phyloP scores from a whole-genome alignment of 2,888 invertebrate species.

The Caenorhabditis sinica region DNA sequence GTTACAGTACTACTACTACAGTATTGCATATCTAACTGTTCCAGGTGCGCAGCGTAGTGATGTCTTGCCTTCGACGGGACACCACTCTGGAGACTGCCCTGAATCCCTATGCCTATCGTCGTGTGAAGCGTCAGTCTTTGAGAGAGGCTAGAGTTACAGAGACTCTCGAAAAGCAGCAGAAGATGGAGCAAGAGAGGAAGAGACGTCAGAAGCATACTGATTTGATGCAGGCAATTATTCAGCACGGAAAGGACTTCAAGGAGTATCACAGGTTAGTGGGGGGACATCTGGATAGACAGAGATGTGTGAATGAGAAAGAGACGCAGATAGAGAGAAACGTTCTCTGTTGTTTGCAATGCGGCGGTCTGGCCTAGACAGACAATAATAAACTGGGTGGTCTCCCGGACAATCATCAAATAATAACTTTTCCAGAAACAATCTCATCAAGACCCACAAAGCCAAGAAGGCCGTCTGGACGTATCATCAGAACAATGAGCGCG shows the following conservation, averaged over 20 bases:
- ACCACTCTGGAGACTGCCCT: slow-evolving; percentile 97
- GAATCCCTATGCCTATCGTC: slow-evolving; percentile 97
- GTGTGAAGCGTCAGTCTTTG: slow-evolving; percentile 96
- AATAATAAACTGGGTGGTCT: too few species aligned
- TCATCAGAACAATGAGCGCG: slow-evolving; percentile 98
- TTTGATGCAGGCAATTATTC: slow-evolving; percentile 95
- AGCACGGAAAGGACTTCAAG: slow-evolving; percentile 98
- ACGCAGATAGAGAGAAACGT: too few species aligned
- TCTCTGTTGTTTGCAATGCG: too few species aligned
- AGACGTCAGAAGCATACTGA: slow-evolving; percentile 98
- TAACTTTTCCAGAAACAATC: slow-evolving; percentile 87
- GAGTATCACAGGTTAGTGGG: slow-evolving; percentile 93
- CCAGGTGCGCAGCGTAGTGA: slow-evolving; percentile 85
- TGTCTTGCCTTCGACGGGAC: slow-evolving; percentile 91
- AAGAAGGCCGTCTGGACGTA: slow-evolving; percentile 97
- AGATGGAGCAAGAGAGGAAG: slow-evolving; percentile 95
- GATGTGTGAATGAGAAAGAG: too few species aligned
- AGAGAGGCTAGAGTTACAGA: slow-evolving; percentile 98
- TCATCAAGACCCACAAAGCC: slow-evolving; percentile 91
- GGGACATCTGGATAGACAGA: too few species aligned
- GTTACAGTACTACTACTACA: background rate
- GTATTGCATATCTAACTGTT: slow-evolving; percentile 41
- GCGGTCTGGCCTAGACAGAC: too few species aligned
- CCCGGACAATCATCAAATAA: too few species aligned
- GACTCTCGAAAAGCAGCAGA: slow-evolving; percentile 98